Base-by-base conservation (phyloP, 2,113 vertebrate species). In the Tenebrosternarchus preto region DNA sequence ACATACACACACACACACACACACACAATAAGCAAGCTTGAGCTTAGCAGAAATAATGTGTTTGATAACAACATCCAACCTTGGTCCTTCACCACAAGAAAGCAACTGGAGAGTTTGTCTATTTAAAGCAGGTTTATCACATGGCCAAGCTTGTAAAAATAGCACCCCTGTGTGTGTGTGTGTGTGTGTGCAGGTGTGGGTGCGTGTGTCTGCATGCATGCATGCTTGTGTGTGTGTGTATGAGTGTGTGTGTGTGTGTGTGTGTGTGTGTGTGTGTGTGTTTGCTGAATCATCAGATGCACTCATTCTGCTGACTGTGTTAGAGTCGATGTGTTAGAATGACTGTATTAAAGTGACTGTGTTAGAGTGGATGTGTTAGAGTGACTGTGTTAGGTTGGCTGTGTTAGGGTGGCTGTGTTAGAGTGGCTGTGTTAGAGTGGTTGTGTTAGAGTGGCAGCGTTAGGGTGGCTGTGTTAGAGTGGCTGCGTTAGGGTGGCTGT, bases 81-180 rank as follows among this genome's bases (percentile, higher is more conserved):
- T 80, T 85, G 85, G 85, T 82, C 84, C 78, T 86, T 75, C 84
- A 86, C 85, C 39, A 67, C 84, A 87, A 82, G 88, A 88, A 86
- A 87, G 87, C 20, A 29, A 88, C 86, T 89, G 88, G 88, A 90
- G 87, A 81, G 84, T 86, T 85, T 81, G 83, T 80, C 87, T 91
- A 89, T 91, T 92, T 90, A 88, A 90, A 90, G 82, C 76, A 50
- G 85, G 83, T 87, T 83, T 86, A 85, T 91, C 86, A 89, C 85
- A 86, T 82, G 85, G 83, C 27, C 22, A 33, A 80, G 71, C 20
- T 55, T 53, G 50, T 84, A 87, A 81, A 88, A 88, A 85, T 87
- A 85, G 84, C 78, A 53, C 59, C 69, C 50, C 78, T 77, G 78
- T 69, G 72, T 61, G 72, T 50, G 50, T 74, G 12, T 63, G 70